Evolutionary conservation across 2,113 vertebrate genomes (phyloP), one percentile per base, ranked within the genome.

Genomic region (Macquaria australasica): DNA sequence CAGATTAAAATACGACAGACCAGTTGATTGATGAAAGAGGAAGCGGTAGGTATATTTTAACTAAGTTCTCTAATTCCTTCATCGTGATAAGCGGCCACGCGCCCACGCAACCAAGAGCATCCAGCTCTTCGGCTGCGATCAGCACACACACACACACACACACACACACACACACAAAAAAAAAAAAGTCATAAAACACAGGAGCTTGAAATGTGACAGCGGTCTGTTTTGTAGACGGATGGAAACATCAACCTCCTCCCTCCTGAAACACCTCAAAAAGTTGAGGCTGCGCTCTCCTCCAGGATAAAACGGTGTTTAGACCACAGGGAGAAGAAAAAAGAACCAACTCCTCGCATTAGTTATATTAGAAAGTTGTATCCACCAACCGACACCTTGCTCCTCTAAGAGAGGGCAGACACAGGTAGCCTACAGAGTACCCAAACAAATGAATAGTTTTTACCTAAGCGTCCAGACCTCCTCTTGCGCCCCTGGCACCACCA

Each of bases 391-490:
- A 39, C 25, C 1, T 11, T 37, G 9, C 9, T 60, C 55, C 2
- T 68, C 25, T 62, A 6, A 6, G 12, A 70, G 10, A 25, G 25
- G 9, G 4, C 10, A 41, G 28, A n/a, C 14, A 66, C 25, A 4
- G 4, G 53, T 56, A 20, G 34, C 34, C 34, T 34, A 14, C 1
- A 64, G n/a, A 70, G 48, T 18, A 7, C 34, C 34, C 4, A 34
- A 34, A 34, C 34, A 34, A 34, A 34, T 34, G 34, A 34, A 34
- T 34, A 34, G 9, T 41, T 56, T 3, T 76, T 85, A 93, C 93
- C 92, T 92, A 6, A 31, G 89, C 41, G 88, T 84, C 73, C 84
- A 81, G 86, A 88, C 23, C 79, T 87, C 86, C 83, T 88, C 77
- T 56, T 58, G 79, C 86, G 45, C 80, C 50, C 50, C 74, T 82